These are phyloP conservation scores for Pachypanchax playfairii DNA, from an alignment of 2,113 vertebrate genomes.

Conservation along the genomic window DNA sequence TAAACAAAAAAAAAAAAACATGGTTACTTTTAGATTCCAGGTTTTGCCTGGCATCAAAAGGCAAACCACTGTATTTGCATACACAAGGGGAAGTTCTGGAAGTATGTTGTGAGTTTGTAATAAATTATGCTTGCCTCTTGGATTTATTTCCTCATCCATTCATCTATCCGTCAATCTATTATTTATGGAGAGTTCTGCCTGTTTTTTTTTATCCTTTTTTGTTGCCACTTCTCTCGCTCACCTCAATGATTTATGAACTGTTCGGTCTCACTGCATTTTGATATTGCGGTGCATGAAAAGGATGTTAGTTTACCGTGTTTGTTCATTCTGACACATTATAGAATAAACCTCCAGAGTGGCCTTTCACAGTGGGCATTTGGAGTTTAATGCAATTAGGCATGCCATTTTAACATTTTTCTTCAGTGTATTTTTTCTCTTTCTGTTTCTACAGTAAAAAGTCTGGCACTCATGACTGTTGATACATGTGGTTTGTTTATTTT, in stretches of 20 bases:
- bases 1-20: background rate
- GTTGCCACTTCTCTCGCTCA: slow-evolving; percentile 49
- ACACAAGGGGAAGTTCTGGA: slow-evolving; percentile 7
- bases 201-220: slow-evolving; percentile 20
- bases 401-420: slow-evolving; percentile 45
- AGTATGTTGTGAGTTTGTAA: slow-evolving; percentile 20
- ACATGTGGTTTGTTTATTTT: slow-evolving; percentile 16
- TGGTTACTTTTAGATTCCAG: background rate
- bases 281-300: slow-evolving; percentile 44
- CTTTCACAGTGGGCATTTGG: slow-evolving; percentile 20
- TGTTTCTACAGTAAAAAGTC: background rate
- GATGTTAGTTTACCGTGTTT: slow-evolving; percentile 17
- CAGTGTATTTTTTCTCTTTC: slow-evolving; percentile 27
- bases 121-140: slow-evolving; percentile 37
- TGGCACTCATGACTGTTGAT: slow-evolving; percentile 4
- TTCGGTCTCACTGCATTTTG: slow-evolving; percentile 50
- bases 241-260: slow-evolving; percentile 74
- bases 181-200: slow-evolving; percentile 67
- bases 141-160: slow-evolving; percentile 65
- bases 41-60: slow-evolving; percentile 17
- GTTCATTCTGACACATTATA: slow-evolving; percentile 7
- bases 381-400: slow-evolving; percentile 51
- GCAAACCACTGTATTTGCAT: slow-evolving; percentile 8
- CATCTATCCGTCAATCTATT: slow-evolving; percentile 67
- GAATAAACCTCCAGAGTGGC: slow-evolving; percentile 16